These are phyloP conservation scores for Molossus alvarezi DNA, from an alignment of 2,797 vertebrate genomes.

Conservation along the genomic window DNA sequence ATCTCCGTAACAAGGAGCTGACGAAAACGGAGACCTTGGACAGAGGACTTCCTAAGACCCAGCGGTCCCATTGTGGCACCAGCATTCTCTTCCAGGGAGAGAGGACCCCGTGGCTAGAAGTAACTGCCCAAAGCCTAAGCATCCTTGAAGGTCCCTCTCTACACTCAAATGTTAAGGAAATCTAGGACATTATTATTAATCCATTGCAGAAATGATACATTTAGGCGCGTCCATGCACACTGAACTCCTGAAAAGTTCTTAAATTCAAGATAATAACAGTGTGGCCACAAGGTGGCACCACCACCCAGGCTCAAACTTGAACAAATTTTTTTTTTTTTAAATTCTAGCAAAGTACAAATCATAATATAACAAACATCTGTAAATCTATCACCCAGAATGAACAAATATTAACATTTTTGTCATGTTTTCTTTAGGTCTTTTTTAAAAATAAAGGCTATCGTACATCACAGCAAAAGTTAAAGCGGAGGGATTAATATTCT, in stretches of 20 bases:
- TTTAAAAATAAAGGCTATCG: background rate
- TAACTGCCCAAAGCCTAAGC: background rate
- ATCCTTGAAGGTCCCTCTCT: background rate
- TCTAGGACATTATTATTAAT: background rate
- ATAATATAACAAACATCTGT: background rate
- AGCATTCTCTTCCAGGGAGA: background rate
- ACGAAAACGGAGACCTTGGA: background rate
- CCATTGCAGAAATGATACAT: background rate
- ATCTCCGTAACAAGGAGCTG: background rate
- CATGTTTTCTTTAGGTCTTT: background rate
- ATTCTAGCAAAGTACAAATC: background rate
- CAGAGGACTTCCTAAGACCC: background rate
- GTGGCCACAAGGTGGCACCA: constrained; percentile 76
- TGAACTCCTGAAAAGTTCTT: background rate
- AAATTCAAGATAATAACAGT: background rate
- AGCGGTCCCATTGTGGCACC: background rate
- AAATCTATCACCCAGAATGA: background rate
- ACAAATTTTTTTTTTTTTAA: background rate
- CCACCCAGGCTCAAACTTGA: background rate
- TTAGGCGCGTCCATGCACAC: background rate
- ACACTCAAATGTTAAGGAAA: background rate
- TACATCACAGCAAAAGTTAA: background rate
- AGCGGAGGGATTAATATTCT: background rate
- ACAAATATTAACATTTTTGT: background rate
- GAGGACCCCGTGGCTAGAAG: background rate